phyloP scores from a whole-genome alignment of 1,140 invertebrate species.

The Andricus grossulariae region DNA sequence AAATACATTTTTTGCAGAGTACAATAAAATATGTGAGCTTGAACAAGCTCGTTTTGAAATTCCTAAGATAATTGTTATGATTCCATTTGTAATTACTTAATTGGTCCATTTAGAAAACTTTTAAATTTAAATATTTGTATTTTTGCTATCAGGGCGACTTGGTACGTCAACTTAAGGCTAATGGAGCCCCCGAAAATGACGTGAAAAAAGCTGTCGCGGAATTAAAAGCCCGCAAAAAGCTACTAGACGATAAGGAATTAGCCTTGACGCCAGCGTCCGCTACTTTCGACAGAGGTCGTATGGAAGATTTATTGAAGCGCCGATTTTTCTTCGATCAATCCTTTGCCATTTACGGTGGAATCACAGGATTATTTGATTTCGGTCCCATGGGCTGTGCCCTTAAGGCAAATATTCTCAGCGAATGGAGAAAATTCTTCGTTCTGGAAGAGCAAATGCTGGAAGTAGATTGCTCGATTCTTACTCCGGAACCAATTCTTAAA shows the following conservation, averaged over 20 bases:
- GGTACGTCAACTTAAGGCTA: conserved; percentile 90
- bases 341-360: conserved; percentile 99
- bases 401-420: conserved; percentile 94
- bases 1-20: too few species aligned
- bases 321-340: conserved; percentile 99
- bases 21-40: neutral
- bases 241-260: conserved; percentile 95
- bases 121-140: neutral
- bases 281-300: conserved; percentile 92
- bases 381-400: conserved; percentile 99
- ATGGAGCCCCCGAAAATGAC: conserved; percentile 92
- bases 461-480: conserved; percentile 98
- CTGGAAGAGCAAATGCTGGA: conserved; percentile 99
- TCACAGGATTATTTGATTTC: conserved; percentile 95
- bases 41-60: neutral
- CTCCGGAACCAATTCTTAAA: conserved; percentile 96
- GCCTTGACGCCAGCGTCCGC: conserved; percentile 84
- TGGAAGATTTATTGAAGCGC: conserved; percentile 98
- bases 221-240: conserved; percentile 92
- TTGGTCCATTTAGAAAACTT: neutral
- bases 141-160: conserved; percentile 85
- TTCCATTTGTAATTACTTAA: neutral
- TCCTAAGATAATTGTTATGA: neutral
- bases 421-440: conserved; percentile 98
- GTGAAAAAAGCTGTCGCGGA: conserved; percentile 95